A percentile compares a stretch with the other conserved stretches of the same genome.
phyloP scores from a whole-genome alignment of 2,888 invertebrate species.

The Archips crataeganus region DNA sequence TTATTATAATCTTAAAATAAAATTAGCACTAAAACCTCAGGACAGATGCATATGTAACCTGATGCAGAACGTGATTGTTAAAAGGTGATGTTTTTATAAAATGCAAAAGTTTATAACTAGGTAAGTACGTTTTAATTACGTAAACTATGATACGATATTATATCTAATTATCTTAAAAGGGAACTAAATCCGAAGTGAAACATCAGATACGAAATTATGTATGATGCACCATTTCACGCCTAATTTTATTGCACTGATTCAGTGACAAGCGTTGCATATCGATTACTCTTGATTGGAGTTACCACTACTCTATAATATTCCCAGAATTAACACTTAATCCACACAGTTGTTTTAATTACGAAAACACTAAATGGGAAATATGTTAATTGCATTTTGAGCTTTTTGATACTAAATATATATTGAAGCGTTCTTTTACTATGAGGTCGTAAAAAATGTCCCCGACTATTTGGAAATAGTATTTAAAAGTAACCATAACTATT shows the following conservation, averaged over 20 bases:
- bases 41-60: not conserved
- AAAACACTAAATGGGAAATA: not conserved
- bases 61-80: not conserved
- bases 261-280: slow-evolving; percentile 8
- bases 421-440: too few relatives aligned
- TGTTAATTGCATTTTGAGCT: not conserved
- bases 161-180: too few relatives aligned
- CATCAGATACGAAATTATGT: not conserved
- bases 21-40: not conserved
- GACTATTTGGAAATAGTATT: too few relatives aligned
- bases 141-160: not conserved
- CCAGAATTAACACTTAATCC: slow-evolving; percentile 3
- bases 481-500: too few relatives aligned
- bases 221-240: not conserved
- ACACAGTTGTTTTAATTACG: not conserved
- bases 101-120: not conserved
- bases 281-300: slow-evolving; percentile 8
- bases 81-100: not conserved
- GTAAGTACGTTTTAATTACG: not conserved
- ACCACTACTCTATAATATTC: not conserved
- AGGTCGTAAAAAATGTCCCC: too few relatives aligned
- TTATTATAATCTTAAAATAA: not conserved
- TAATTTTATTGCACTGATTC: slow-evolving; percentile 13
- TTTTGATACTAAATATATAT: not conserved
- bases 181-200: not conserved